These are phyloP conservation scores for Gastrophysa polygoni DNA, from an alignment of 2,888 invertebrate genomes.

Conservation along the genomic window DNA sequence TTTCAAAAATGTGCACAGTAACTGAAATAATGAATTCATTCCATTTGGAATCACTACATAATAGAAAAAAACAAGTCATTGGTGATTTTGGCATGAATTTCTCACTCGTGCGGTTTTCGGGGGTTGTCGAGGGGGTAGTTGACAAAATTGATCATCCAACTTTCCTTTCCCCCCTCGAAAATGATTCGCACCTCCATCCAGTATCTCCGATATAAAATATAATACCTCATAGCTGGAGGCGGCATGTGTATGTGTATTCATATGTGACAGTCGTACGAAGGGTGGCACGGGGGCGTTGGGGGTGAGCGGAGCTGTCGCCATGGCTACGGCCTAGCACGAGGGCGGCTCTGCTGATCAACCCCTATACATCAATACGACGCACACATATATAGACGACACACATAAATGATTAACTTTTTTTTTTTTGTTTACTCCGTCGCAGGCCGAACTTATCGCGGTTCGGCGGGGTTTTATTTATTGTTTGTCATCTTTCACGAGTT, in stretches of 20 bases:
- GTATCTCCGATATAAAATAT: slow-evolving; percentile 31
- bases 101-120: too few relatives aligned
- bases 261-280: slow-evolving; percentile 52
- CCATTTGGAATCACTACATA: too few relatives aligned
- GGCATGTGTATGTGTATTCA: slow-evolving; percentile 51
- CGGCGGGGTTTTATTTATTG: slow-evolving; percentile 11
- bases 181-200: slow-evolving; percentile 31
- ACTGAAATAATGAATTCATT: too few relatives aligned
- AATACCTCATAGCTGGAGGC: slow-evolving; percentile 25
- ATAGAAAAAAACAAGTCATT: too few relatives aligned
- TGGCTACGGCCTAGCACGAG: slow-evolving; percentile 53
- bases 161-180: slow-evolving; percentile 22
- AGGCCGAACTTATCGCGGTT: slow-evolving; percentile 24
- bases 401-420: slow-evolving; percentile 37
- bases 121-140: too few relatives aligned
- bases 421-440: slow-evolving; percentile 28
- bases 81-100: too few relatives aligned
- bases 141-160: too few relatives aligned
- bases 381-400: slow-evolving; percentile 33
- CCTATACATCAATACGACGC: slow-evolving; percentile 56
- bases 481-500: not conserved
- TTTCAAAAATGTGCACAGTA: too few relatives aligned
- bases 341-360: slow-evolving; percentile 57
- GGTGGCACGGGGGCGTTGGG: slow-evolving; percentile 24
- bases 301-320: slow-evolving; percentile 42